Base-by-base conservation (phyloP, 2,888 invertebrate genomes). In the Julus scanicus region DNA sequence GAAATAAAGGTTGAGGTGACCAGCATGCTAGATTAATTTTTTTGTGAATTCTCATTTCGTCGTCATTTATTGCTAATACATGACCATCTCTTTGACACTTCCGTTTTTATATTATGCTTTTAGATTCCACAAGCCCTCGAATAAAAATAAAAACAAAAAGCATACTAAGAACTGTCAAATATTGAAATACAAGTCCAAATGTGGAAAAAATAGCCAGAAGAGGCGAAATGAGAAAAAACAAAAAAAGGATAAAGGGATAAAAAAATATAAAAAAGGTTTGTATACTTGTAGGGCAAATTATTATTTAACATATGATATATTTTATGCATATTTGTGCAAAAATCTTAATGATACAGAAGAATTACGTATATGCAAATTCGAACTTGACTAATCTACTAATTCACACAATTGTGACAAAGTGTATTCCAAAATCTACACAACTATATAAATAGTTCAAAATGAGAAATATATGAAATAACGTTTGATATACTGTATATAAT, bases 1-100 rank as follows among this genome's bases (percentile, higher is more conserved):
- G 15, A 63, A 63, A 5, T 15, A 9, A n/a, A n/a, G 5, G n/a
- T 20, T 4, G 20, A 20, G n/a, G 63, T n/a, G 2, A 53, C 8
- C 15, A 57, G 57, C n/a, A n/a, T n/a, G n/a, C n/a, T n/a, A n/a
- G n/a, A n/a, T n/a, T n/a, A n/a, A n/a, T 20, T 20, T 63, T 63
- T 63, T 57, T 57, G 57, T 63, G 63, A 20, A 63, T 63, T 63
- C 63, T n/a, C 20, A 63, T 63, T 63, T 57, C 57, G 57, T 57
- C 57, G n/a, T 15, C 57, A 57, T 57, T 57, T 57, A 15, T 57
- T 17, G 15, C 15, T 17, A 57, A 57, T 57, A 17, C 17, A 17
- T 57, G 15, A 57, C 13, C 17, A 57, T 4, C 57, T 17, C 57
- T 57, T 49, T 57, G 57, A 57, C 57, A 4, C 13, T 8, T 57